Percentiles rank a stretch among this genome's conserved stretches.
Conservation (phyloP, 2,888 invertebrate genomes). For the Tipula helvola region DNA sequence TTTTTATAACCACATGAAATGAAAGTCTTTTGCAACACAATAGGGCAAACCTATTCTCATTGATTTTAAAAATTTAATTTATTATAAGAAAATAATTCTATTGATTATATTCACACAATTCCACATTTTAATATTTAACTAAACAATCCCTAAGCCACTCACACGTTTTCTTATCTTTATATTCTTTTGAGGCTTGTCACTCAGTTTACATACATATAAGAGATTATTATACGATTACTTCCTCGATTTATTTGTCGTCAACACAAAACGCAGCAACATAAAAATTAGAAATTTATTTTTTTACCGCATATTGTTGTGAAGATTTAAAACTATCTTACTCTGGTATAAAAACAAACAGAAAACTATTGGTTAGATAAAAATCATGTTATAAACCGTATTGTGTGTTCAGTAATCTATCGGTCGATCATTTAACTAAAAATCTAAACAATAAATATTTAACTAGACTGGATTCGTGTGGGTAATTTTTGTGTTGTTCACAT, state of each 20-base stretch:
- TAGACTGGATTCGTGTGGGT: not conserved
- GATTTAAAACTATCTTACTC: not conserved
- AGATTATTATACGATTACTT: not conserved
- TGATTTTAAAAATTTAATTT: not conserved
- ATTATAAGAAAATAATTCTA: not conserved
- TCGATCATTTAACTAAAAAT: not conserved
- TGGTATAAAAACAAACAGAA: not conserved
- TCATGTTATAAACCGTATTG: not conserved
- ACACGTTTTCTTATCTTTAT: not conserved
- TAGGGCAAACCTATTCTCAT: not conserved
- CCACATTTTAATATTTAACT: not conserved
- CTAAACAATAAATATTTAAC: not conserved
- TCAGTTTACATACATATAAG: not conserved
- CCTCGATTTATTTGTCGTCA: not conserved
- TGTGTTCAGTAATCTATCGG: not conserved
- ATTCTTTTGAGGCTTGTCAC: not conserved
- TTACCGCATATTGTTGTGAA: not conserved
- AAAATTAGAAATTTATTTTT: not conserved
- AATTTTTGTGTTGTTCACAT: not conserved
- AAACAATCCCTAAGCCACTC: not conserved
- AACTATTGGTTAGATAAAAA: not conserved
- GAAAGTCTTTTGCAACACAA: not conserved
- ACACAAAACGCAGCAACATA: not conserved
- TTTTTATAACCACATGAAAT: not conserved
- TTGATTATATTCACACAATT: not conserved